Percentiles rank a stretch among this genome's conserved stretches.
Conservation (phyloP, 2,797 vertebrate genomes). For the Darevskia mixta region DNA sequence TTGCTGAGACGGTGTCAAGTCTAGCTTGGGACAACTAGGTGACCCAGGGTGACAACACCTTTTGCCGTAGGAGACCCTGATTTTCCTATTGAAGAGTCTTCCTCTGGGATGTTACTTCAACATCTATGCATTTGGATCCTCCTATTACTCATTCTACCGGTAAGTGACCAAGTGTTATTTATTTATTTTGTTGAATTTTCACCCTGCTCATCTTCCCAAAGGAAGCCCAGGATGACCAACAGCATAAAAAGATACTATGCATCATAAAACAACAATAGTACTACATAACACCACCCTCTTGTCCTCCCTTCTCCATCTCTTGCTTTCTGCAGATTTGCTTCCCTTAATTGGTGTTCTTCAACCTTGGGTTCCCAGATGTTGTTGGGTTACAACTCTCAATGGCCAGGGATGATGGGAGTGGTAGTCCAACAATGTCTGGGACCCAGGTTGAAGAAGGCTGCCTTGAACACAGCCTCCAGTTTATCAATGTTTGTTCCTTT, state of each 20-base stretch:
- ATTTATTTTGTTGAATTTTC: too few relatives aligned
- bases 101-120: conserved; percentile 90
- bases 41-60: neutral
- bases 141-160: conserved; percentile 82
- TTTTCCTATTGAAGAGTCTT: conserved; percentile 91
- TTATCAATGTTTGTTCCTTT: neutral
- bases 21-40: neutral
- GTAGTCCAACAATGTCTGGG: too few relatives aligned
- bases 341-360: neutral
- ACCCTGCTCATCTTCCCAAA: too few relatives aligned
- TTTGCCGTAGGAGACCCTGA: conserved; percentile 83
- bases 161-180: conserved; percentile 67
- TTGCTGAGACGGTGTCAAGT: fast-evolving
- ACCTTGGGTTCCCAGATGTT: too few relatives aligned
- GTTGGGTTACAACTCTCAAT: too few relatives aligned
- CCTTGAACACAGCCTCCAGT: neutral
- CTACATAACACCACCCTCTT: neutral
- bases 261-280: neutral
- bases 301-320: neutral
- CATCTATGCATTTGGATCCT: conserved; percentile 86
- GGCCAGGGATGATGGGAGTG: too few relatives aligned
- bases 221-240: too few relatives aligned
- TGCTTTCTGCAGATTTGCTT: neutral
- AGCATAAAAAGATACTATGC: too few relatives aligned
- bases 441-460: too few relatives aligned